These are phyloP conservation scores for Daphoenositta chrysoptera DNA, from an alignment of 2,113 vertebrate species.

Conservation along the genomic window DNA sequence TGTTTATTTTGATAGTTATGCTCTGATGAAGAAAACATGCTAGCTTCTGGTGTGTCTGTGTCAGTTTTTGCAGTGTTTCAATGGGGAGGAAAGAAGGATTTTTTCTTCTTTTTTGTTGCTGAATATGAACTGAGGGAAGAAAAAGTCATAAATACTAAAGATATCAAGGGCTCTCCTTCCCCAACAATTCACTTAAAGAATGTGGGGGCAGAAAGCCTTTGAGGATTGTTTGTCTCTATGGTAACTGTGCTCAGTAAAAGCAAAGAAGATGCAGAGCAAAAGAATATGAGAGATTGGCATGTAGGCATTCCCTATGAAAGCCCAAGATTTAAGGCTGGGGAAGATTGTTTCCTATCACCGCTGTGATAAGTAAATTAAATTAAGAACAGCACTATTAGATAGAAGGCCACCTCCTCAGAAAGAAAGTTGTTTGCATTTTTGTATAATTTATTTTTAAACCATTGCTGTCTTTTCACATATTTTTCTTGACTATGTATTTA, in stretches of 20 bases:
- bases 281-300: background rate
- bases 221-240: conserved; percentile 43
- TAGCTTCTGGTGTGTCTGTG: background rate
- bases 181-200: background rate
- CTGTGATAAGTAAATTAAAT: background rate
- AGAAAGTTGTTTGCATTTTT: background rate
- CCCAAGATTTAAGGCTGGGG: background rate
- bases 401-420: background rate
- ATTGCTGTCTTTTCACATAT: background rate
- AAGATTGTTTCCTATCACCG: background rate
- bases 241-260: background rate
- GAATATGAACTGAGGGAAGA: background rate
- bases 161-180: background rate
- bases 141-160: background rate
- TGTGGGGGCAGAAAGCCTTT: background rate
- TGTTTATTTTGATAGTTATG: conserved; percentile 7
- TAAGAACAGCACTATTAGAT: background rate
- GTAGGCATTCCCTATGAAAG: background rate
- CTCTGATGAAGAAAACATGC: background rate
- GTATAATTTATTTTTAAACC: background rate
- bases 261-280: background rate
- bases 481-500: background rate
- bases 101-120: background rate
- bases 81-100: background rate
- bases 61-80: background rate